Base-by-base conservation (phyloP, 2,797 vertebrate species). In the Australoheros facetus region DNA sequence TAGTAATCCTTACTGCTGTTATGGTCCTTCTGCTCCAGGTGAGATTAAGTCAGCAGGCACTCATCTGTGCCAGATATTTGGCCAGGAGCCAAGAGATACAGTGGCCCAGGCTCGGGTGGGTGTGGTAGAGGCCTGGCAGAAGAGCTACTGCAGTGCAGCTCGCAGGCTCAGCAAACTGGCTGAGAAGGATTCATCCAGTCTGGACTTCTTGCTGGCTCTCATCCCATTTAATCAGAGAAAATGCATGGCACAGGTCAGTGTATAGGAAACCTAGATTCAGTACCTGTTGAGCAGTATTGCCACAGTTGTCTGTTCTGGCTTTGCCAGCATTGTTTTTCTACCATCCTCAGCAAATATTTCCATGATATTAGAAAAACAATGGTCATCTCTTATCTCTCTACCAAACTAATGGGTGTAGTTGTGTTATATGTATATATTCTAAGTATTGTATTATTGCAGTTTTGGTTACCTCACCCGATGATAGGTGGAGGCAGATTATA, bases 161-260 rank as follows among this genome's bases (percentile, higher is more conserved):
- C 90, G 30, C 56, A 92, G 95, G 1, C 94, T 99, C 82, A 96
- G 96, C 85, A 73, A 77, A 78, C 92, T 98, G 75, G 94, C 95
- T 1, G 95, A 96, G 82, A 96, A 85, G 45, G 96, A 97, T 53
- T 73, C 93, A 2, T 54, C 73, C 28, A 89, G 94, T 23, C 78
- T 98, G 64, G 84, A 88, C 19, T 96, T 96, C 84, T 92, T 99
- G 51, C 89, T 99, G 83, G 82, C 48, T 13, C 95, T 98, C 19
- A 79, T 97, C 84, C 96, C 95, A 2, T 7, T 90, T 70, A 92
- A 90, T 4, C 95, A 96, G 70, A 87, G 84, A 57, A 96, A 95
- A 90, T 91, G 85, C 9, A 88, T 96, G 0, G 88, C 95, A 57
- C 96, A 99, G 97, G 98, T 99, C 94, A 62, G 37, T 4, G 4